These are phyloP conservation scores for Isurus oxyrinchus DNA, from an alignment of 2,113 vertebrate species.

Conservation along the genomic window DNA sequence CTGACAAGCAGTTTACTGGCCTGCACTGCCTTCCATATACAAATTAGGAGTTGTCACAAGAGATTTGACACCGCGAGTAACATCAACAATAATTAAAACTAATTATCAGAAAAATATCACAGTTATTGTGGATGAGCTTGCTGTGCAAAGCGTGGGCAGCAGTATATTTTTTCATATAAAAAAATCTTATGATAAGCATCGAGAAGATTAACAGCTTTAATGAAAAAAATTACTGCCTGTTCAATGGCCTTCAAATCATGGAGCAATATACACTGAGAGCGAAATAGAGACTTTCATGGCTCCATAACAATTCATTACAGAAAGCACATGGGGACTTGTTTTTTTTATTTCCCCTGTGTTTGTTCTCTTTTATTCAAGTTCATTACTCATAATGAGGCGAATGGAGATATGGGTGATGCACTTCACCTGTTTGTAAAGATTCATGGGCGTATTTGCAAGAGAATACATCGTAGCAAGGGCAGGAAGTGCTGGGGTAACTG, in stretches of 20 bases:
- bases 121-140: constrained; percentile 40
- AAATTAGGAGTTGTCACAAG: constrained; percentile 33
- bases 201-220: constrained; percentile 48
- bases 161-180: constrained; percentile 4
- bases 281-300: constrained; percentile 39
- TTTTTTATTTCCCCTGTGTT: constrained; percentile 50
- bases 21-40: constrained; percentile 4
- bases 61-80: constrained; percentile 29
- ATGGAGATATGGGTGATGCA: constrained; percentile 43
- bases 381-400: constrained; percentile 49
- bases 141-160: constrained; percentile 38
- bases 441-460: constrained; percentile 31
- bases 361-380: constrained; percentile 45
- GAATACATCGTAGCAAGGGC: neutral
- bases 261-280: constrained; percentile 41
- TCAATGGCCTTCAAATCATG: constrained; percentile 39
- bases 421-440: constrained; percentile 37
- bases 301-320: constrained; percentile 50
- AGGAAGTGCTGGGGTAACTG: constrained; percentile 29
- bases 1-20: constrained; percentile 12
- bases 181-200: constrained; percentile 42
- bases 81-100: constrained; percentile 44
- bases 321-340: constrained; percentile 44
- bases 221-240: constrained; percentile 46
- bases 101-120: constrained; percentile 41